These are phyloP conservation scores for Marasmarcha lunaedactyla DNA, from an alignment of 2,888 invertebrate genomes.

Conservation along the genomic window DNA sequence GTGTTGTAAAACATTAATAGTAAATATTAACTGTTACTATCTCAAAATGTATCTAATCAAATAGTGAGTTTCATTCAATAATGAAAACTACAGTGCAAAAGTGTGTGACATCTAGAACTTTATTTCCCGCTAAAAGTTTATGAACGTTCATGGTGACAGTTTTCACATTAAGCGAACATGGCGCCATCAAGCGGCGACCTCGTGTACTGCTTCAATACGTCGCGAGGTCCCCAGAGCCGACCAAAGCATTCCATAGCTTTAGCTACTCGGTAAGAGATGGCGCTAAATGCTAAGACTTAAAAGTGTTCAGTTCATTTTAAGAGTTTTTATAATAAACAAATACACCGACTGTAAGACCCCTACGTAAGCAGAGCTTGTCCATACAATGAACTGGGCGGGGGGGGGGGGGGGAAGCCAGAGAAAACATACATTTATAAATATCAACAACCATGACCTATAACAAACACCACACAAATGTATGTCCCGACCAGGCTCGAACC, in stretches of 20 bases:
- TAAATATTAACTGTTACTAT: background rate
- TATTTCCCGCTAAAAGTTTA: constrained; percentile 24
- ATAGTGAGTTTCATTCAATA: background rate
- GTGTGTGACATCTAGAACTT: background rate
- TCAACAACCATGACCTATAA: too few species aligned
- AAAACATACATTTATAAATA: too few species aligned
- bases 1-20: too few species aligned
- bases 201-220: constrained; percentile 56
- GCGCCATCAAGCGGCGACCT: constrained; percentile 70
- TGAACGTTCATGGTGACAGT: constrained; percentile 76
- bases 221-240: constrained; percentile 33
- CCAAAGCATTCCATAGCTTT: constrained; percentile 27
- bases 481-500: too few species aligned
- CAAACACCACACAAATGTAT: too few species aligned
- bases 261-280: constrained; percentile 65
- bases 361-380: too few species aligned
- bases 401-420: too few species aligned
- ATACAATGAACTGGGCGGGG: too few species aligned
- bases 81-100: constrained; percentile 4
- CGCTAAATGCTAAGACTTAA: constrained; percentile 27
- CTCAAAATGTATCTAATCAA: background rate
- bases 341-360: too few species aligned
- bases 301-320: constrained; percentile 1
- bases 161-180: constrained; percentile 71
- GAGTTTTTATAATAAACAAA: constrained; percentile 1